phyloP scores from a whole-genome alignment of 2,797 vertebrate genomes.

The Crotalus adamanteus region DNA sequence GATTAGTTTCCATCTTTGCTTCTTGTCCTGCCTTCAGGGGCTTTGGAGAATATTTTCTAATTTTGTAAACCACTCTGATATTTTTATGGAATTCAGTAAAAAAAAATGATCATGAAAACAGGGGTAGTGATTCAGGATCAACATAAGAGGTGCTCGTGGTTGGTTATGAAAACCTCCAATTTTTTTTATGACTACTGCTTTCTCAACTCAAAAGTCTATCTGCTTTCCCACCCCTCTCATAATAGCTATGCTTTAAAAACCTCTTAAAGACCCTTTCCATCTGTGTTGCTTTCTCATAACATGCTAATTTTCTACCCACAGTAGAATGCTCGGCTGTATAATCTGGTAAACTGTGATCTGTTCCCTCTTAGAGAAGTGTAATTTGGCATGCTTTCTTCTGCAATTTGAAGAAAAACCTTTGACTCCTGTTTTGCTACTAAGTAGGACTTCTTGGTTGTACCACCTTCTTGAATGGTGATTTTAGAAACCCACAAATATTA shows the following conservation, averaged over 20 bases:
- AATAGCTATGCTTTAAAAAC: not conserved
- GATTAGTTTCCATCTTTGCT: not conserved
- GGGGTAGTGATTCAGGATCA: not conserved
- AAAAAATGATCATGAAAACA: not conserved
- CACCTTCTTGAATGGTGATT: not conserved
- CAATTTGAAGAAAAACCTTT: not conserved
- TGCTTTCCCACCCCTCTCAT: not conserved
- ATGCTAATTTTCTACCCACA: not conserved
- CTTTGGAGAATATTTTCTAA: not conserved
- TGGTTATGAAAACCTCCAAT: not conserved
- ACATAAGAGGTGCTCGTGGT: not conserved
- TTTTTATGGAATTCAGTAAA: not conserved
- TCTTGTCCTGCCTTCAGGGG: not conserved
- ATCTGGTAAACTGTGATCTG: not conserved
- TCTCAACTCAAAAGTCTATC: not conserved
- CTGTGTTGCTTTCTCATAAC: not conserved
- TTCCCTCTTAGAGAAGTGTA: not conserved
- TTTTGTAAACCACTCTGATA: not conserved
- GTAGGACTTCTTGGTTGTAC: not conserved
- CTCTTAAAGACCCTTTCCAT: not conserved
- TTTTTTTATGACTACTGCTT: not conserved
- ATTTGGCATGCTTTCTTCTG: not conserved
- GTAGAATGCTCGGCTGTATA: not conserved
- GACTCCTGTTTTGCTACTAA: not conserved
- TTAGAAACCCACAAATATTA: not conserved